A percentile compares a stretch with the other conserved stretches of the same genome.
Conservation (phyloP, 2,797 vertebrate species). For the Chaenodraco wilsoni region DNA sequence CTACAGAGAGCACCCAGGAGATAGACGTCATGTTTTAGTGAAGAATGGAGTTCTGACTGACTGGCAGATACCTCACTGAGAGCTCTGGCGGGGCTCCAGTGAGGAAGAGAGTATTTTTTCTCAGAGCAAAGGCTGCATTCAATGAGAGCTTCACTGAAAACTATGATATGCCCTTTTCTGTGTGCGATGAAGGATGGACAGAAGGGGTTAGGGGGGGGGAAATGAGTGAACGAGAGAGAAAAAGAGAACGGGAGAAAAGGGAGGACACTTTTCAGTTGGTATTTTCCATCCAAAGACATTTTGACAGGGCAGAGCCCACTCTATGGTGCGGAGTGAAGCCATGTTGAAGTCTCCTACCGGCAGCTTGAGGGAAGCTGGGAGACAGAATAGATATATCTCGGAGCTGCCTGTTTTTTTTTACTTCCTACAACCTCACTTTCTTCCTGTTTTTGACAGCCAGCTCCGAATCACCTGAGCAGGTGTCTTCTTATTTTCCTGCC, state of each 20-base stretch:
- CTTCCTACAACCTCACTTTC: constrained; percentile 54
- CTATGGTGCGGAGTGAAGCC: constrained; percentile 78
- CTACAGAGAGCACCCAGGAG: constrained; percentile 69
- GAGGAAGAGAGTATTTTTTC: constrained; percentile 47
- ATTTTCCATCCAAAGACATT: constrained; percentile 83
- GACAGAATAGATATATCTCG: constrained; percentile 82
- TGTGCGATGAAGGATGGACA: constrained; percentile 79
- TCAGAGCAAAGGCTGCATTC: constrained; percentile 68
- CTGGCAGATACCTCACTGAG: constrained; percentile 77
- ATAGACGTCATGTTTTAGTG: constrained; percentile 76
- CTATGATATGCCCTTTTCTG: constrained; percentile 77
- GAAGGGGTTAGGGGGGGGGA: constrained; percentile 30
- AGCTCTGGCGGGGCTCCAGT: constrained; percentile 58
- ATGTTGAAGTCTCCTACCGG: constrained; percentile 86
- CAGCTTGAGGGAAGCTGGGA: constrained; percentile 78
- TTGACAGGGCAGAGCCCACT: constrained; percentile 85
- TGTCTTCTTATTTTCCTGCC: constrained; percentile 76
- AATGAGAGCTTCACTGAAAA: constrained; percentile 72
- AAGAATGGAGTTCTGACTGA: constrained; percentile 74
- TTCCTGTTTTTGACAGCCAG: constrained; percentile 80
- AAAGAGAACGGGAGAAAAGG: constrained; percentile 52
- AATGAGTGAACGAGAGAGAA: constrained; percentile 38
- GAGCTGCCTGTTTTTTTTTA: constrained; percentile 60
- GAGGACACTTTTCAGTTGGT: constrained; percentile 76
- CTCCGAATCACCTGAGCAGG: constrained; percentile 74